Percentiles rank a stretch among this genome's conserved stretches.
These are phyloP conservation scores for Dasypolia templi DNA, from an alignment of 2,888 invertebrate genomes.

Conservation along the genomic window DNA sequence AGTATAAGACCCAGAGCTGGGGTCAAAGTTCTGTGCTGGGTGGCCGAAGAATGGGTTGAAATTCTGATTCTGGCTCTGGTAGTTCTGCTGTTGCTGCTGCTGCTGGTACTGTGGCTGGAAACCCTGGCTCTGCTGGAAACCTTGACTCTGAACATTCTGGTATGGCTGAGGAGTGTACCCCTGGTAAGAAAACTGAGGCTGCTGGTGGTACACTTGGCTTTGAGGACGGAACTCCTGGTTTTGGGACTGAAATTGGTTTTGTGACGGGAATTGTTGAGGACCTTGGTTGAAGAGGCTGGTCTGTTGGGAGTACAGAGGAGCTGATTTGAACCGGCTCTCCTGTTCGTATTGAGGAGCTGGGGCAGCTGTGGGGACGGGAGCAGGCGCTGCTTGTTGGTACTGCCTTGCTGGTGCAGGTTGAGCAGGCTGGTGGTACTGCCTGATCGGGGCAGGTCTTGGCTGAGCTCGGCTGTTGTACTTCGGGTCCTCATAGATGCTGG, in stretches of 20 bases:
- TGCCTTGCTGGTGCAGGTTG: slow-evolving; percentile 68
- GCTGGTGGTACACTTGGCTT: slow-evolving; percentile 85
- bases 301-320: slow-evolving; percentile 74
- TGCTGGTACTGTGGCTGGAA: slow-evolving; percentile 76
- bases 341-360: slow-evolving; percentile 68
- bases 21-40: slow-evolving; percentile 93
- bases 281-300: slow-evolving; percentile 78
- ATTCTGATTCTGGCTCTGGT: slow-evolving; percentile 82
- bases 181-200: slow-evolving; percentile 85
- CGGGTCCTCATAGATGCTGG: slow-evolving; percentile 94
- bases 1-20: slow-evolving; percentile 94
- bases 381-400: slow-evolving; percentile 66
- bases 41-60: slow-evolving; percentile 91
- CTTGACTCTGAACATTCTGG: slow-evolving; percentile 56
- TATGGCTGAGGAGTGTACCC: slow-evolving; percentile 80
- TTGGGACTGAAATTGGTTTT: slow-evolving; percentile 78
- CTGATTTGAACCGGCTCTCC: slow-evolving; percentile 68
- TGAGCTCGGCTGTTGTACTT: slow-evolving; percentile 88
- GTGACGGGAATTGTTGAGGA: slow-evolving; percentile 81
- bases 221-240: slow-evolving; percentile 75
- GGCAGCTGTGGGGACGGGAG: slow-evolving; percentile 65
- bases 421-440: slow-evolving; percentile 76
- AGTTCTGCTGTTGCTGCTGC: slow-evolving; percentile 73
- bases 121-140: slow-evolving; percentile 72
- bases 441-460: slow-evolving; percentile 71